phyloP scores from a whole-genome alignment of 1,140 invertebrate genomes.

The Brachionus sp. region DNA sequence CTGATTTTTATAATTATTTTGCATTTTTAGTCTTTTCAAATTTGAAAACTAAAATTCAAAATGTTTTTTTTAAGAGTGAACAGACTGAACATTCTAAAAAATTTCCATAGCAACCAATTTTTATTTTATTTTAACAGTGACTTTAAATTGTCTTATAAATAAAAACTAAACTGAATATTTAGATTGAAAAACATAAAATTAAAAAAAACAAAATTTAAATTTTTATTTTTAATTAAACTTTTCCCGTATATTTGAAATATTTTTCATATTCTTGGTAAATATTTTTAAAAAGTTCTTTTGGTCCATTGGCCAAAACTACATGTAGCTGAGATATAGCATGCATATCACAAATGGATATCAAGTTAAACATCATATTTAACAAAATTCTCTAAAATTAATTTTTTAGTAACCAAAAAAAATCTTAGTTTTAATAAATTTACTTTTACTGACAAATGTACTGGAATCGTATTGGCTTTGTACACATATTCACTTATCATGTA shows the following conservation, averaged over 20 bases:
- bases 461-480: slow-evolving; percentile 34
- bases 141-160: not conserved
- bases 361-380: slow-evolving; percentile 6
- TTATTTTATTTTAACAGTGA: not conserved
- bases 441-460: slow-evolving; percentile 8
- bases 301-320: slow-evolving; percentile 22
- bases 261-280: slow-evolving; percentile 39
- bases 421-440: not conserved
- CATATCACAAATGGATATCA: slow-evolving; percentile 32
- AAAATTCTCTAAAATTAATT: slow-evolving; percentile 15
- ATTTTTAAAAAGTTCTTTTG: slow-evolving; percentile 42
- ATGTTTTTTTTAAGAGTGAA: not conserved
- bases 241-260: slow-evolving; percentile 45
- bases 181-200: not conserved
- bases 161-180: not conserved
- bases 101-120: slow-evolving; percentile 12
- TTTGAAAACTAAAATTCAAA: not conserved
- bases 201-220: not conserved
- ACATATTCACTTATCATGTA: slow-evolving; percentile 39
- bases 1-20: slow-evolving; percentile 6
- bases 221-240: slow-evolving; percentile 4
- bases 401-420: not conserved
- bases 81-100: not conserved
- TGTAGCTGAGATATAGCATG: slow-evolving; percentile 37
- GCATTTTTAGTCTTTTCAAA: not conserved